These are phyloP conservation scores for Ormyrus rosae DNA, from an alignment of 2,888 invertebrate genomes.

Conservation along the genomic window DNA sequence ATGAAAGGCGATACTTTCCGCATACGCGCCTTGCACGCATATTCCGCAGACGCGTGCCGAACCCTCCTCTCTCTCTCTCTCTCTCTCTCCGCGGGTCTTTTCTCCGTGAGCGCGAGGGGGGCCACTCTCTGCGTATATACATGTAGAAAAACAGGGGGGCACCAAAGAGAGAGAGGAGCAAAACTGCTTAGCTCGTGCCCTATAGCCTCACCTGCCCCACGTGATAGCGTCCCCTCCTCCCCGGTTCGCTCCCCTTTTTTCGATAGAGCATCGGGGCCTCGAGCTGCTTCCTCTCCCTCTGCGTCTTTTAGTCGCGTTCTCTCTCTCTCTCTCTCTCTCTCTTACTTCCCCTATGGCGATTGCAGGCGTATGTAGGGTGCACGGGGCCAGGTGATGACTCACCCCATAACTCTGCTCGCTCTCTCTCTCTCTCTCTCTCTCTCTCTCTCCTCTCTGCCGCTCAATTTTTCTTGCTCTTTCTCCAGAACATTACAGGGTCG, in stretches of 20 bases:
- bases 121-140: no score
- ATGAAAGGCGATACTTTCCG: conserved; percentile 69
- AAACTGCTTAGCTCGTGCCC: conserved; percentile 60
- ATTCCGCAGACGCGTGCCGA: no score
- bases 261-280: conserved; percentile 27
- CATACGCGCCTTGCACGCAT: neutral
- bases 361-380: conserved; percentile 31
- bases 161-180: neutral
- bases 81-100: no score
- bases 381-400: conserved; percentile 73
- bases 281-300: neutral
- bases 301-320: neutral
- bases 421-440: conserved; percentile 42
- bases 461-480: conserved; percentile 27
- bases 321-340: neutral
- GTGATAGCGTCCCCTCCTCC: conserved; percentile 30
- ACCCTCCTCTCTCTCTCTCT: no score
- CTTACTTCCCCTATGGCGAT: conserved; percentile 49
- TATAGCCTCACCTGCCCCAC: conserved; percentile 67
- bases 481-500: conserved; percentile 10
- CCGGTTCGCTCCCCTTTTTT: conserved; percentile 50
- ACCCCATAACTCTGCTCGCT: conserved; percentile 62
- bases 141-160: no score
- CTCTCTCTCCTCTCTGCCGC: conserved; percentile 20
- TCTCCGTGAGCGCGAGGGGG: no score